Conservation (phyloP, 2,797 vertebrate species). For the Cephalopachus bancanus region DNA sequence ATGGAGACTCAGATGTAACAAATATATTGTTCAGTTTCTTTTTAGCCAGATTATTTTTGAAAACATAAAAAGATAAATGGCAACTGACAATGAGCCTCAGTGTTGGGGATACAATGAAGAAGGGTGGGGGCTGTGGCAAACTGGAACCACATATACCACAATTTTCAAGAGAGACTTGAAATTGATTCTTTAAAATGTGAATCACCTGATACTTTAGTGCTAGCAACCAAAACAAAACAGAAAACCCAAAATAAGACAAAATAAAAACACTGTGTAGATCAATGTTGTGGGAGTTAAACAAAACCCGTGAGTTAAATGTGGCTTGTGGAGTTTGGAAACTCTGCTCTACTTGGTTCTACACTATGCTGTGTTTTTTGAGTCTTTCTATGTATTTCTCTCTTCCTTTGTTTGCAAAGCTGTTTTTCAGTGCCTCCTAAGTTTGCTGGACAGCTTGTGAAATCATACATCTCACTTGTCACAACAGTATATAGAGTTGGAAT, state of each 20-base stretch:
- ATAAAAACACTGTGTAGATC: background rate
- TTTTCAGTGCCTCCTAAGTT: slow-evolving; percentile 8
- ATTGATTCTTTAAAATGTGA: background rate
- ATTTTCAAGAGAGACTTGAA: slow-evolving; percentile 13
- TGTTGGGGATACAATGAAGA: background rate
- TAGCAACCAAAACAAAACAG: background rate
- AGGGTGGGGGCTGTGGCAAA: background rate
- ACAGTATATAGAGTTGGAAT: background rate
- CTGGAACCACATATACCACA: background rate
- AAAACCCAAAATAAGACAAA: background rate
- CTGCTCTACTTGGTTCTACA: background rate
- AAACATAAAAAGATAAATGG: slow-evolving; percentile 6
- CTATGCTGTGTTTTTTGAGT: background rate
- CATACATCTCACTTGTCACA: slow-evolving; percentile 30
- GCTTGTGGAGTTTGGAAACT: background rate
- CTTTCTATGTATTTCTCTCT: background rate
- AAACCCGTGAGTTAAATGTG: background rate
- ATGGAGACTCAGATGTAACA: background rate
- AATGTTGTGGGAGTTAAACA: background rate
- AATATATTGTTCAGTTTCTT: slow-evolving; percentile 28
- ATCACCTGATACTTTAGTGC: background rate
- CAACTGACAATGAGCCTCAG: background rate
- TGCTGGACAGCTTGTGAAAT: slow-evolving; percentile 57
- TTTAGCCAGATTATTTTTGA: background rate
- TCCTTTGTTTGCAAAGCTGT: background rate